Evolutionary conservation across 2,113 vertebrate species (phyloP).

Genomic region (Mesitornis unicolor): DNA sequence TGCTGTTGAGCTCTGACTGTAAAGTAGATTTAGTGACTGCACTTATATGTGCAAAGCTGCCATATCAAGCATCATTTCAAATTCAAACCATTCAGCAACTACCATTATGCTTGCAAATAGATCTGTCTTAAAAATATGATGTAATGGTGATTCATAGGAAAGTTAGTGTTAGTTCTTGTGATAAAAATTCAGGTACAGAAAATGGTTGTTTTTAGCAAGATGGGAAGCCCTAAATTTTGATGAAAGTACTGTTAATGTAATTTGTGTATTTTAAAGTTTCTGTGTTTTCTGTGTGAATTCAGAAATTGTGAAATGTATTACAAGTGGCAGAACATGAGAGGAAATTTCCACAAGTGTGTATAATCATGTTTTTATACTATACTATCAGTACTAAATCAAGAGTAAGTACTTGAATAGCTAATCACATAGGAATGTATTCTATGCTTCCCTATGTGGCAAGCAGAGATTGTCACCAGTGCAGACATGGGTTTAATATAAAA

Average conservation of each 20-base stretch:
- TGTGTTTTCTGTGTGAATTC: not conserved
- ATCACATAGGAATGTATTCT: not conserved
- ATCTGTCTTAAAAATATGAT: not conserved
- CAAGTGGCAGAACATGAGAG: rapidly evolving
- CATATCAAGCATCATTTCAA: not conserved
- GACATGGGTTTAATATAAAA: not conserved
- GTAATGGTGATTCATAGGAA: not conserved
- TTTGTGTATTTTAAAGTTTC: not conserved
- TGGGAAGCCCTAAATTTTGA: not conserved
- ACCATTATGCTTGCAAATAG: not conserved
- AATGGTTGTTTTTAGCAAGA: not conserved
- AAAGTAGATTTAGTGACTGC: not conserved
- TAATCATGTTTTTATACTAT: not conserved
- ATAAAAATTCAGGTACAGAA: not conserved
- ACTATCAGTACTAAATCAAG: not conserved
- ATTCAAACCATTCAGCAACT: not conserved
- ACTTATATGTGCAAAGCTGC: not conserved
- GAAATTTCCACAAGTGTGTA: not conserved
- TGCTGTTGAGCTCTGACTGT: not conserved
- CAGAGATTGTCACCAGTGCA: not conserved
- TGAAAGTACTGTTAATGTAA: not conserved
- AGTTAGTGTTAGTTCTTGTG: not conserved
- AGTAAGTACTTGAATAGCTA: not conserved
- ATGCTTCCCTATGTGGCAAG: not conserved
- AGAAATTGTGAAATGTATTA: not conserved